Base-by-base conservation (phyloP, 2,113 vertebrate species). In the Phalacrocorax aristotelis region DNA sequence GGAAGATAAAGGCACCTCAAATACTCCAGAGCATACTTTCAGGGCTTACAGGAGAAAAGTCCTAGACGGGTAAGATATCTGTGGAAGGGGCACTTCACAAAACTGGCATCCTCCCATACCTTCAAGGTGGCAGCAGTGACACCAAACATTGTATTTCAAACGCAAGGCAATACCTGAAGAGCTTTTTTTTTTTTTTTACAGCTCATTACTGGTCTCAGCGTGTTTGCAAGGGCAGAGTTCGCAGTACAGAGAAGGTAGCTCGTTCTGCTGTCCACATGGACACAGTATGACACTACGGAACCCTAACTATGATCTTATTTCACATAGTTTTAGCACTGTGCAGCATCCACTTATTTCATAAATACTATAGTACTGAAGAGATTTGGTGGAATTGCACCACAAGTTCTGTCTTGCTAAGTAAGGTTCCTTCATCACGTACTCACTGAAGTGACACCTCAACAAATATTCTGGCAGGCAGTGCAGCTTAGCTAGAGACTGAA, bases 261-360 rank as follows among this genome's bases (percentile, higher is more conserved):
- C 19, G 4, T 40, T 27, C 32, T 46, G 20, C 36, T 40, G 7
- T 27, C 60, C 36, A 68, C 4, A 7, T 2, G 9, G 25, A 55
- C 8, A 11, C 0, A 10, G 7, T 15, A 32, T 6, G 2, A 0
- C 0, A 30, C 6, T 4, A 36, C 30, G 5, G 10, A 52, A 40
- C 9, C 1, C 0, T 3, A 22, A 66, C 26, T 42, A 27, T 15
- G 6, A 0, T 34, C 57, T 20, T 25, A 17, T 23, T 17, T 7
- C 6, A 34, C 40, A 21, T 23, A 4, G 60, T 26, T 62, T 38
- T 19, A 60, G 27, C 10, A 13, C 27, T 46, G 7, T 14, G 29
- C 32, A 62, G 10, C 20, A 44, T 15, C 18, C 25, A 17, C 15
- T 22, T 4, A 10, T 27, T 51, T n/a, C 46, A 42, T 18, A 51